phyloP scores from a whole-genome alignment of 2,888 invertebrate genomes.

The Chirona hameri region DNA sequence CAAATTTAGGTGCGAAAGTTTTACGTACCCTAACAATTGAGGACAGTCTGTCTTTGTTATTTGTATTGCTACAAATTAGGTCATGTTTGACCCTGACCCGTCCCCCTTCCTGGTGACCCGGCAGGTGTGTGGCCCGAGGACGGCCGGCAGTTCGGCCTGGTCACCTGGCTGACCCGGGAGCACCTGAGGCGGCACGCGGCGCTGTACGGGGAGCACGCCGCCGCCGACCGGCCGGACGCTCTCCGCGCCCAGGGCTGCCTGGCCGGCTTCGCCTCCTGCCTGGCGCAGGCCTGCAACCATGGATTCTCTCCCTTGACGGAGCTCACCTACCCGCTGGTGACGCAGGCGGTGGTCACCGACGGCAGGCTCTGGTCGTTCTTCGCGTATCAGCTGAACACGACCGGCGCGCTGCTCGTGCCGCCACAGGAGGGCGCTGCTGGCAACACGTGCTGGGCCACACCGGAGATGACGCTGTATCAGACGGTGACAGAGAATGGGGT shows the following conservation, averaged over 20 bases:
- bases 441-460: background rate
- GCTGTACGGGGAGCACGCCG: background rate
- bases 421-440: background rate
- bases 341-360: slow-evolving; percentile 86
- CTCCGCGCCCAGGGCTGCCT: slow-evolving; percentile 67
- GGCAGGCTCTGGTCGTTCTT: slow-evolving; percentile 82
- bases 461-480: slow-evolving; percentile 35
- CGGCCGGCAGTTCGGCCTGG: slow-evolving; percentile 62
- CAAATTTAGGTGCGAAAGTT: background rate
- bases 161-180: slow-evolving; percentile 68
- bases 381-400: slow-evolving; percentile 87
- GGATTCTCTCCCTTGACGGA: slow-evolving; percentile 90
- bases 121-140: slow-evolving; percentile 2
- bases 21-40: background rate
- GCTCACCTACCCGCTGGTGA: slow-evolving; percentile 80
- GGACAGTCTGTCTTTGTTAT: background rate
- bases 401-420: slow-evolving; percentile 42
- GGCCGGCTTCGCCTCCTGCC: slow-evolving; percentile 73
- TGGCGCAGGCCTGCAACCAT: slow-evolving; percentile 67
- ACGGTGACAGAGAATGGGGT: slow-evolving; percentile 35
- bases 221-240: slow-evolving; percentile 59
- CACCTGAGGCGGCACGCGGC: slow-evolving; percentile 49
- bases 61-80: too few relatives aligned
- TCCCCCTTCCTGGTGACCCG: background rate
- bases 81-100: background rate